Evolutionary conservation across 2,113 vertebrate genomes (phyloP), one percentile per base, ranked within the genome.

Genomic region (Datnioides undecimradiatus): DNA sequence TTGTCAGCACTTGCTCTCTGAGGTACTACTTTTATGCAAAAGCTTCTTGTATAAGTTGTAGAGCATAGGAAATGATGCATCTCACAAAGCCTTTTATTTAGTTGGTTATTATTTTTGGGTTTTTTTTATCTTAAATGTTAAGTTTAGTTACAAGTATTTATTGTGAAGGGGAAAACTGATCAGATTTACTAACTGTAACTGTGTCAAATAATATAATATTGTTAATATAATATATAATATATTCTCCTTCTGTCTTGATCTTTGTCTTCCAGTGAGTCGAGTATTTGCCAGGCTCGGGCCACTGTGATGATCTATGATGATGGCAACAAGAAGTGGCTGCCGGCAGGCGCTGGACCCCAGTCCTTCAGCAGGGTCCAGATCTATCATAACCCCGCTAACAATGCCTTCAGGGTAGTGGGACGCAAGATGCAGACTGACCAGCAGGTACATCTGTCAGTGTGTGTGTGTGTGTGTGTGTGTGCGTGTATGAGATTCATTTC

Each of bases 261-360:
- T 77, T 34, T 79, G 48, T 85, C 36, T 79, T 80, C 17, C 90
- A 98, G 97, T 51, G 97, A 98, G 92, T 95, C 93, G 0, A 96
- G 96, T 57, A 90, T 97, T 73, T 97, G 96, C 91, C 96, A 96
- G 84, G 96, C 97, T 76, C 94, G 97, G 69, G 97, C 97, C 85
- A 97, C 96, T 2, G 96, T 98, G 83, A 98, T 97, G 97, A 90
- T 96, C 64, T 98, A 97, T 0, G 97, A 98, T 6, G 97, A 98
- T 45, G 57, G 85, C 82, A 95, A 92, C 75, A 98, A 97, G 89
- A 96, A 96, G 67, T 98, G 97, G 97, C 68, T 97, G 25, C 94
- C 96, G 0, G 96, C 97, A 0, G 97, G 97, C n/a, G 52, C 93
- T 0, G 97, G 97, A 5, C 21, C 95, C 8, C 96, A 96, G 83